Evolutionary conservation across 2,797 vertebrate genomes (phyloP).

Genomic region (Erithacus rubecula): DNA sequence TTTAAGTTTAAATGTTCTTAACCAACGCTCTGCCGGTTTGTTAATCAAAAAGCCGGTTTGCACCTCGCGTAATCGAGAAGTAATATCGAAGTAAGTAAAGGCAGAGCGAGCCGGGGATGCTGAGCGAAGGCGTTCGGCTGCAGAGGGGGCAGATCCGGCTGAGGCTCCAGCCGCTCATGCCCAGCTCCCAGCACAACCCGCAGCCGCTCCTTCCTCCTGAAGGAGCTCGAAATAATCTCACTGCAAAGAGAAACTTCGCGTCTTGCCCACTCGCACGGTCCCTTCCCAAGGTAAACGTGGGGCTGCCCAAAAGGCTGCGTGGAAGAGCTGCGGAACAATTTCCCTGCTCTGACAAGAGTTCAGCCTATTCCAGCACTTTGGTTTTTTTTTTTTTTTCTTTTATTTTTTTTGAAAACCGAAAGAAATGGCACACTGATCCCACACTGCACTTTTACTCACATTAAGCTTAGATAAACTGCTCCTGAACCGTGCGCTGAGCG

Average conservation of each 20-base stretch:
- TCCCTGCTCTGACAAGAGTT: slow-evolving; percentile 42
- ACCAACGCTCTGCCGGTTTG: slow-evolving; percentile 75
- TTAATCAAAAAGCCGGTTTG: slow-evolving; percentile 76
- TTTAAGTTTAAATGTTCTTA: slow-evolving; percentile 79
- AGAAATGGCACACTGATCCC: slow-evolving; percentile 61
- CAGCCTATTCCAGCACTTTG: not conserved
- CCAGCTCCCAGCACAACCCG: slow-evolving; percentile 46
- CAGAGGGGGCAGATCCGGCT: slow-evolving; percentile 13
- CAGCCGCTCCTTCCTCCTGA: not conserved
- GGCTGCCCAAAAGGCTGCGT: slow-evolving; percentile 33
- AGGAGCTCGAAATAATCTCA: slow-evolving; percentile 34
- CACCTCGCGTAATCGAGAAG: slow-evolving; percentile 68
- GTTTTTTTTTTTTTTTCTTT: not conserved
- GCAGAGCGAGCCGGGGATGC: slow-evolving; percentile 68
- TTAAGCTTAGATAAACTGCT: slow-evolving; percentile 73
- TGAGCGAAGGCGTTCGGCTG: slow-evolving; percentile 50
- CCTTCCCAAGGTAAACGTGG: slow-evolving; percentile 40
- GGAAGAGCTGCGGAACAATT: not conserved
- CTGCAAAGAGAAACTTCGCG: slow-evolving; percentile 50
- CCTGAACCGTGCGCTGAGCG: slow-evolving; percentile 57
- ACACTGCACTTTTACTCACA: slow-evolving; percentile 68
- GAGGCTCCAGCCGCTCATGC: slow-evolving; percentile 35
- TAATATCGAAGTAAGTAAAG: slow-evolving; percentile 70
- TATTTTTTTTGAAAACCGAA: slow-evolving; percentile 39
- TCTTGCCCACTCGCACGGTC: not conserved